Conservation (phyloP, 2,113 vertebrate genomes). For the Scophthalmus maximus region DNA sequence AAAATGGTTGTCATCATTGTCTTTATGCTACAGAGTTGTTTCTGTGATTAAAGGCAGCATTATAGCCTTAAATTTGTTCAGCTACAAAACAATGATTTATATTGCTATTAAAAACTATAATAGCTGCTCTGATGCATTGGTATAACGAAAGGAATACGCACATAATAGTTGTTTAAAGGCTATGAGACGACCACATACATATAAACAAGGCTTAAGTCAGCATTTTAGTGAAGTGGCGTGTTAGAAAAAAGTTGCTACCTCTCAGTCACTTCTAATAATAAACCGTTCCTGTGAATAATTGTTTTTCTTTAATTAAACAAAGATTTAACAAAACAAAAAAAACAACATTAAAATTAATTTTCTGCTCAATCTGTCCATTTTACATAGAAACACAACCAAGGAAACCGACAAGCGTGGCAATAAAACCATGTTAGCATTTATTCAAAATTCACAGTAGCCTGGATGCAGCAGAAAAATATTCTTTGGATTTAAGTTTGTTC, state of each 20-base stretch:
- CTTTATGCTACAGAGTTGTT: slow-evolving; percentile 82
- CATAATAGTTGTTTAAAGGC: slow-evolving; percentile 64
- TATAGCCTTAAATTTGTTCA: slow-evolving; percentile 73
- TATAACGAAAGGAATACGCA: slow-evolving; percentile 61
- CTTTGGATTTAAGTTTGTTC: slow-evolving; percentile 96
- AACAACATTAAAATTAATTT: slow-evolving; percentile 68
- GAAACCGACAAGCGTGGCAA: slow-evolving; percentile 80
- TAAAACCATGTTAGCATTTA: slow-evolving; percentile 81
- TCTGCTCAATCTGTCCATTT: slow-evolving; percentile 66
- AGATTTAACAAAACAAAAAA: too few relatives aligned
- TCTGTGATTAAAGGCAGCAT: slow-evolving; percentile 80
- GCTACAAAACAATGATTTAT: slow-evolving; percentile 80
- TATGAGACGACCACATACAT: slow-evolving; percentile 63
- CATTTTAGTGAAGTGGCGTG: slow-evolving; percentile 64
- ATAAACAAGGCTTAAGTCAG: slow-evolving; percentile 66
- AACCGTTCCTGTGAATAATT: slow-evolving; percentile 46
- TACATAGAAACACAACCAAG: slow-evolving; percentile 71
- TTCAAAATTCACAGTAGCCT: slow-evolving; percentile 95
- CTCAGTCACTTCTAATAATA: slow-evolving; percentile 54
- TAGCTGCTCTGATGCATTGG: slow-evolving; percentile 76
- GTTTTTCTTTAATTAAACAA: too few relatives aligned
- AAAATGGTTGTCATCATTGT: slow-evolving; percentile 79
- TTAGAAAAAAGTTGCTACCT: slow-evolving; percentile 63
- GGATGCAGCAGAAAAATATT: slow-evolving; percentile 98
- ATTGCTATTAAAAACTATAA: slow-evolving; percentile 85